Evolutionary conservation across 2,113 vertebrate genomes (phyloP).

Genomic region (Meles meles): DNA sequence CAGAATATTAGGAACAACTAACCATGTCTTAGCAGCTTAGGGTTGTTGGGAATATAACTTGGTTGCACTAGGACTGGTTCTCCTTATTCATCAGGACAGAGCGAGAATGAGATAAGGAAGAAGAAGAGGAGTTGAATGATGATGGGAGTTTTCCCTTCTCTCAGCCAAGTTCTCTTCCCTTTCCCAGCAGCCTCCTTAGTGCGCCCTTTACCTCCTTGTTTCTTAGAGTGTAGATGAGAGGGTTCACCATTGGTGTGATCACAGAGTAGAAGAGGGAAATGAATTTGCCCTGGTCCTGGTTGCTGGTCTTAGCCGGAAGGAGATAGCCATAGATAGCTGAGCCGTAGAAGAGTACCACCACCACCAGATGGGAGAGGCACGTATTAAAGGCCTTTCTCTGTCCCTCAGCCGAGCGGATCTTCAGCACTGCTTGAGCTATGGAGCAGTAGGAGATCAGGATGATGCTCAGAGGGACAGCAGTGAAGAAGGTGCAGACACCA

Average conservation of each 20-base stretch:
- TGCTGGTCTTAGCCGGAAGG: slow-evolving; percentile 63
- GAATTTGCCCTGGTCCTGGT: slow-evolving; percentile 66
- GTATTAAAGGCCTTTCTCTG: slow-evolving; percentile 64
- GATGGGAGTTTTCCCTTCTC: not conserved
- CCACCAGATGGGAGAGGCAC: slow-evolving; percentile 61
- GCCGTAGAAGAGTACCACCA: slow-evolving; percentile 71
- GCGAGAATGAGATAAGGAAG: not conserved
- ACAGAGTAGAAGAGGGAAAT: slow-evolving; percentile 71
- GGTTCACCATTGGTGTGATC: slow-evolving; percentile 73
- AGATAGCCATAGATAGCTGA: slow-evolving; percentile 71
- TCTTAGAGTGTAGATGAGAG: slow-evolving; percentile 71
- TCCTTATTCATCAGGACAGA: not conserved
- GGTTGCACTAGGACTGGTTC: not conserved
- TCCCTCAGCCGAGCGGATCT: not conserved
- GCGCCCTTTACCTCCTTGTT: slow-evolving; percentile 73
- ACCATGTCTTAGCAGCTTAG: not conserved
- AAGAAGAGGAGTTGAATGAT: not conserved
- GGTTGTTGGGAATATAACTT: not conserved
- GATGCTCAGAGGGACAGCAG: slow-evolving; percentile 34
- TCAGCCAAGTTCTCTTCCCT: slow-evolving; percentile 19
- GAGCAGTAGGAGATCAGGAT: slow-evolving; percentile 50
- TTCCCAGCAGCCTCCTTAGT: slow-evolving; percentile 43
- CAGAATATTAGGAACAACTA: not conserved
- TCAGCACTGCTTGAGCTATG: slow-evolving; percentile 46
- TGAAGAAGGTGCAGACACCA: not conserved